phyloP scores from a whole-genome alignment of 2,797 vertebrate genomes.

The Myiotriccus ornatus region DNA sequence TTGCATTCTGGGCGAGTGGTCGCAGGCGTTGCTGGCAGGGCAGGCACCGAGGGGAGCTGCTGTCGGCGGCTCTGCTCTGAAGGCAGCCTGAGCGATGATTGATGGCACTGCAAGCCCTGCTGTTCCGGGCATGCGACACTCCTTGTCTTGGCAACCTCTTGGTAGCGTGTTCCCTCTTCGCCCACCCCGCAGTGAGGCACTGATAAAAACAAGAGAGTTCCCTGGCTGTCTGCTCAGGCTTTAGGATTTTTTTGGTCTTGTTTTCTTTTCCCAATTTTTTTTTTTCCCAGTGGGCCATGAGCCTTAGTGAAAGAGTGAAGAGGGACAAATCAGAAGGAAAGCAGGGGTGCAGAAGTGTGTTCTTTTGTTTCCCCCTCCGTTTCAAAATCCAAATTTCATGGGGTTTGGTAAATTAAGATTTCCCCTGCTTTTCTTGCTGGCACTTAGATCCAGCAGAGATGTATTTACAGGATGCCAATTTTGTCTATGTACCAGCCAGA shows the following conservation, averaged over 20 bases:
- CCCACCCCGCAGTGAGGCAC: not conserved
- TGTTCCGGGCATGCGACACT: constrained; percentile 1
- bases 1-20: not conserved
- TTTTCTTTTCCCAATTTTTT: too few species aligned
- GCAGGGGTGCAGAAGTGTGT: not conserved
- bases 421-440: not conserved
- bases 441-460: not conserved
- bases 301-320: not conserved
- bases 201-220: not conserved
- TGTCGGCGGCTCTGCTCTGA: not conserved
- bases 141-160: not conserved
- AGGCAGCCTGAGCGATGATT: constrained; percentile 4
- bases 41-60: not conserved
- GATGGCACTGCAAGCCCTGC: constrained; percentile 61
- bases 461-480: not conserved
- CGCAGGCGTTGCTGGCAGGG: not conserved
- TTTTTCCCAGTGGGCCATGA: not conserved
- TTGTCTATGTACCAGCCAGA: not conserved
- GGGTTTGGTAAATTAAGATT: not conserved
- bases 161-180: not conserved
- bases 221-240: not conserved
- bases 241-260: not conserved
- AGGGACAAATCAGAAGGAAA: not conserved
- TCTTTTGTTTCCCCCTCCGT: not conserved
- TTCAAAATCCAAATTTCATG: not conserved